phyloP scores from a whole-genome alignment of 2,797 vertebrate genomes.

The Myripristis murdjan region DNA sequence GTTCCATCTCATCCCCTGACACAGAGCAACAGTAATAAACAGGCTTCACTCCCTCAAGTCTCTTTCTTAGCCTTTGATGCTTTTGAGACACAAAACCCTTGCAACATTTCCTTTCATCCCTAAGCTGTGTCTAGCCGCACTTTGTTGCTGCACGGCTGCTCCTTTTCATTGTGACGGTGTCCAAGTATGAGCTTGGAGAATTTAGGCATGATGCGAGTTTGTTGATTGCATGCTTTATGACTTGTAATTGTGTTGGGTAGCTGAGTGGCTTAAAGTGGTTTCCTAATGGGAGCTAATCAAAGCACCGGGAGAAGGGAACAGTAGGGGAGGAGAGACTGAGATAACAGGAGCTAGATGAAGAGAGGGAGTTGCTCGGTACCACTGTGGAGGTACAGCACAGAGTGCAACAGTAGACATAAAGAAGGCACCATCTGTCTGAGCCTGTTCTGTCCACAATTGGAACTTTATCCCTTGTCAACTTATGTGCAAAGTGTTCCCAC shows the following conservation, averaged over 20 bases:
- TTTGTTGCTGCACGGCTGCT: slow-evolving; percentile 58
- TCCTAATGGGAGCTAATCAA: slow-evolving; percentile 70
- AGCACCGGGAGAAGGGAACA: slow-evolving; percentile 32
- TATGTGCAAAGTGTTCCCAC: background rate
- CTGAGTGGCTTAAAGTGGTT: slow-evolving; percentile 55
- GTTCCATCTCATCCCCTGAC: slow-evolving; percentile 30
- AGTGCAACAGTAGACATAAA: background rate
- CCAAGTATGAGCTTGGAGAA: slow-evolving; percentile 51
- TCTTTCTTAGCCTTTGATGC: slow-evolving; percentile 49
- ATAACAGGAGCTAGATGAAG: slow-evolving; percentile 44
- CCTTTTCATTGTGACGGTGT: slow-evolving; percentile 41
- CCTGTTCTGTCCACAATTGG: background rate
- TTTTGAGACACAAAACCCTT: slow-evolving; percentile 53
- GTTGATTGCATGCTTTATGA: slow-evolving; percentile 71
- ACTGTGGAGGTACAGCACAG: background rate
- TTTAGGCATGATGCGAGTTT: slow-evolving; percentile 42
- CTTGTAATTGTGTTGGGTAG: slow-evolving; percentile 63
- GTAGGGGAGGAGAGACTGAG: slow-evolving; percentile 23
- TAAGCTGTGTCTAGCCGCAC: slow-evolving; percentile 58
- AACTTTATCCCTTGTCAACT: background rate
- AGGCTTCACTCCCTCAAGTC: background rate
- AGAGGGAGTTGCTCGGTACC: slow-evolving; percentile 18
- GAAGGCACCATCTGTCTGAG: slow-evolving; percentile 6
- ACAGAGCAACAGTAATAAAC: background rate
- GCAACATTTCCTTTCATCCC: slow-evolving; percentile 49